A percentile compares a stretch with the other conserved stretches of the same genome.
Conservation (phyloP, 2,797 vertebrate genomes). For the Periparus ater region DNA sequence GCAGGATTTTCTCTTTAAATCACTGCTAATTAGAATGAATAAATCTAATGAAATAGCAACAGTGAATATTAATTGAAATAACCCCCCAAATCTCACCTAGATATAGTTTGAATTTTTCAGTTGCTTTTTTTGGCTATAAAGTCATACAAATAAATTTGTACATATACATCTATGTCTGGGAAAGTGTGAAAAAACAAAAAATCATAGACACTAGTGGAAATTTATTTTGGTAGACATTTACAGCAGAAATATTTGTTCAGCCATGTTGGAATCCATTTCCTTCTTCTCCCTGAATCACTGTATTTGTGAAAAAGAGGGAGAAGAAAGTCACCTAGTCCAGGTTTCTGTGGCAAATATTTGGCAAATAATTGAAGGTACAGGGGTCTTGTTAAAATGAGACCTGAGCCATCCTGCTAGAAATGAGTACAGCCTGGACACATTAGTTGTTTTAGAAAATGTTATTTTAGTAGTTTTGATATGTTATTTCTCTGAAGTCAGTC, state of each 20-base stretch:
- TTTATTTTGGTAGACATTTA: background rate
- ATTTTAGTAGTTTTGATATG: background rate
- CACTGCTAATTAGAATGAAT: conserved; percentile 52
- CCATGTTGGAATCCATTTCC: background rate
- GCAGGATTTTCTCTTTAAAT: conserved; percentile 53
- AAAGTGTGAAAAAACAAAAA: background rate
- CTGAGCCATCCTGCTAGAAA: background rate
- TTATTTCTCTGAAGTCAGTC: background rate
- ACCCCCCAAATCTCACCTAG: conserved; percentile 8
- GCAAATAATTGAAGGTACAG: background rate
- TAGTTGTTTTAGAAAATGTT: background rate
- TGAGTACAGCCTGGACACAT: background rate
- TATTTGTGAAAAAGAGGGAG: background rate
- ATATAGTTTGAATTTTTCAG: background rate
- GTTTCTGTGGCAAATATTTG: background rate
- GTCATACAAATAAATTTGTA: background rate
- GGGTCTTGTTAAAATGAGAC: background rate
- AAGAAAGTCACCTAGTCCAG: background rate
- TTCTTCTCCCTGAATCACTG: background rate
- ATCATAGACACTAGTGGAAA: background rate
- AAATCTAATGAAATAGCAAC: conserved; percentile 16
- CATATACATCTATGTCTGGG: background rate
- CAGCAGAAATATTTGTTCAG: background rate
- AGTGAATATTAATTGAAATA: conserved; percentile 52
- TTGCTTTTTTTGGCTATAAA: background rate